Conservation (phyloP, 2,888 invertebrate species). For the Aspidapion aeneum region DNA sequence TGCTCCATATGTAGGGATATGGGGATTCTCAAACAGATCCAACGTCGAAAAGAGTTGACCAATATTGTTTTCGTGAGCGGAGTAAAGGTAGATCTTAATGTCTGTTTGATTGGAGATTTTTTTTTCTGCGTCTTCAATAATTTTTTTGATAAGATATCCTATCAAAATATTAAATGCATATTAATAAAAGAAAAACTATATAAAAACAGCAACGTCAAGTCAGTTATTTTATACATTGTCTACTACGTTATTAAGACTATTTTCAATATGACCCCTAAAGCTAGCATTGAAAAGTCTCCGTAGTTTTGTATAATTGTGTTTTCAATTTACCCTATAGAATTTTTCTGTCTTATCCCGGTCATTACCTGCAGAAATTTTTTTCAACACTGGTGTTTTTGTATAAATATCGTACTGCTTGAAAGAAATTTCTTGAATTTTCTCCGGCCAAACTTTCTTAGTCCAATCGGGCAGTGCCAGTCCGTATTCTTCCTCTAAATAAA, state of each 20-base stretch:
- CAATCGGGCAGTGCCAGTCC: constrained; percentile 22
- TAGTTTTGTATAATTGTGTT: no score
- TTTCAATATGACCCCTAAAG: no score
- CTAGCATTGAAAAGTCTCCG: no score
- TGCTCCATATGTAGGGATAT: constrained; percentile 43
- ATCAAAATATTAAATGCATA: no score
- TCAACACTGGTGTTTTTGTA: constrained; percentile 21
- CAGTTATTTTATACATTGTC: no score
- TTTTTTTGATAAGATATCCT: constrained; percentile 23
- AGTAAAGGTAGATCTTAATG: constrained; percentile 33
- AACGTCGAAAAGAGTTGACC: constrained; percentile 28
- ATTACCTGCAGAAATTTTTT: constrained; percentile 27
- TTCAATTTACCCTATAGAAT: no score
- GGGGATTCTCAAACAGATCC: constrained; percentile 36
- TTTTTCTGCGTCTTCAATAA: constrained; percentile 19
- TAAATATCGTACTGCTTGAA: constrained; percentile 23
- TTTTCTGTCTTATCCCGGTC: no score
- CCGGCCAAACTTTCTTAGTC: constrained; percentile 25
- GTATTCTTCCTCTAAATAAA: constrained; percentile 24
- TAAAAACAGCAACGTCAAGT: no score
- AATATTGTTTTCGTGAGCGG: constrained; percentile 36
- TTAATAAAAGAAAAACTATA: no score
- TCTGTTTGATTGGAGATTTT: constrained; percentile 8
- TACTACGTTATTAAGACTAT: no score
- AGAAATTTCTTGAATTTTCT: constrained; percentile 21